A percentile compares a stretch with the other conserved stretches of the same genome.
These are phyloP conservation scores for Apostichopus californicus DNA, from an alignment of 35 echinoderm and acorn worm species.

Conservation along the genomic window DNA sequence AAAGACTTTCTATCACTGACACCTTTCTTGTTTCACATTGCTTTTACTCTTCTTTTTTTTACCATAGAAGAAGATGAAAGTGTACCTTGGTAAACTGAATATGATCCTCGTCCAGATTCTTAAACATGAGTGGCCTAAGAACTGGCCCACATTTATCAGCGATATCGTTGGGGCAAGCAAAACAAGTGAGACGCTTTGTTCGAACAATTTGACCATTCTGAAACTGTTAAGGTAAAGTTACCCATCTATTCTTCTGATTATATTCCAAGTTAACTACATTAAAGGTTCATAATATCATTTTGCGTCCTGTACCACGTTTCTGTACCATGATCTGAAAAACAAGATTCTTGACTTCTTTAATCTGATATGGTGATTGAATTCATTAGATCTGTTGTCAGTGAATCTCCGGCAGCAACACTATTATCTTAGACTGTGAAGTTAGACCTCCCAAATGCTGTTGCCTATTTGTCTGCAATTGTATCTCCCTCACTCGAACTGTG, in stretches of 20 bases:
- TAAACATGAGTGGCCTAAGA: constrained; percentile 97
- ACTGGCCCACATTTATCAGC: constrained; percentile 98
- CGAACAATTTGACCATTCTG: constrained; percentile 93
- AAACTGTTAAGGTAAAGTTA: constrained; percentile 83
- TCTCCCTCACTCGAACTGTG: not conserved
- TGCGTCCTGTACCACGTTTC: no score
- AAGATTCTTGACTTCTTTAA: no score
- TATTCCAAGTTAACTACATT: no score
- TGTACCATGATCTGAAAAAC: no score
- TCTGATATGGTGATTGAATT: no score
- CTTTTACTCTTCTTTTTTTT: not conserved
- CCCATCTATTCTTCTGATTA: no score
- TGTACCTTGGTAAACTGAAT: constrained; percentile 93
- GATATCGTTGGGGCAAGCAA: constrained; percentile 98
- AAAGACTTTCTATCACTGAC: no score
- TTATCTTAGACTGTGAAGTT: no score
- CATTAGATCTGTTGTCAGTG: no score
- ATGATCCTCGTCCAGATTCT: constrained; percentile 97
- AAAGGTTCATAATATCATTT: no score
- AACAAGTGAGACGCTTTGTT: constrained; percentile 98
- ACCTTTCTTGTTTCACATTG: not conserved
- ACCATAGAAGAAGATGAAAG: constrained; percentile 73
- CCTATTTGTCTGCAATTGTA: not conserved
- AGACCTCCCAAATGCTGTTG: no score
- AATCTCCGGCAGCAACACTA: no score